Evolutionary conservation across 2,797 vertebrate species (phyloP).

Genomic region (Cheirogaleus major): DNA sequence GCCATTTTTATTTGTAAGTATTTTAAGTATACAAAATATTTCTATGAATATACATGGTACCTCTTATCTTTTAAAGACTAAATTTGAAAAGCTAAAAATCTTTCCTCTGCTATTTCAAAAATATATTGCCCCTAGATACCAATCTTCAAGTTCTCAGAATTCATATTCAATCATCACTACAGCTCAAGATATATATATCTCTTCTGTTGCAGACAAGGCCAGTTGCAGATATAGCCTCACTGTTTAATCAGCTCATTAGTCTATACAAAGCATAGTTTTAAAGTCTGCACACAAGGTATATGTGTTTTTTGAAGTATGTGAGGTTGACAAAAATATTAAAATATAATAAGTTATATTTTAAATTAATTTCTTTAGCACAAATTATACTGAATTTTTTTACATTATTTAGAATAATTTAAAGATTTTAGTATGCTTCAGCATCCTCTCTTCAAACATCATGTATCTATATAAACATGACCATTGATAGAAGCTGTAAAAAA

Average conservation of each 20-base stretch:
- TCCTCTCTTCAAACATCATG: not conserved
- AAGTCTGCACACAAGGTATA: not conserved
- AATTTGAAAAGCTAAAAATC: slow-evolving; percentile 49
- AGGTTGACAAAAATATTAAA: slow-evolving; percentile 17
- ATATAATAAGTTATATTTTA: slow-evolving; percentile 16
- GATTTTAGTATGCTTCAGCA: not conserved
- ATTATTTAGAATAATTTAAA: slow-evolving; percentile 20
- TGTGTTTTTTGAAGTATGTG: slow-evolving; percentile 13
- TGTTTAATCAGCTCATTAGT: not conserved
- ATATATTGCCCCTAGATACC: not conserved
- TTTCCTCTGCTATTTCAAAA: slow-evolving; percentile 27
- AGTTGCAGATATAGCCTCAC: not conserved
- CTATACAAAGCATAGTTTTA: slow-evolving; percentile 27
- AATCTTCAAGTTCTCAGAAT: slow-evolving; percentile 62
- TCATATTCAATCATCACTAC: not conserved
- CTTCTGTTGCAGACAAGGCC: not conserved
- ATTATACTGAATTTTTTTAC: not conserved
- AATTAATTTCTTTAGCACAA: not conserved
- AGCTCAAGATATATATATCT: not conserved
- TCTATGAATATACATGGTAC: not conserved
- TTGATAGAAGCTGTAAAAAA: not conserved
- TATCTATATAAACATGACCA: not conserved
- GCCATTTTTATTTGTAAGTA: slow-evolving; percentile 23
- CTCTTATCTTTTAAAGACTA: slow-evolving; percentile 58
- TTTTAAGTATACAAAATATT: slow-evolving; percentile 56